Evolutionary conservation across 2,888 invertebrate species (phyloP).

Genomic region (Pherbina coryleti): DNA sequence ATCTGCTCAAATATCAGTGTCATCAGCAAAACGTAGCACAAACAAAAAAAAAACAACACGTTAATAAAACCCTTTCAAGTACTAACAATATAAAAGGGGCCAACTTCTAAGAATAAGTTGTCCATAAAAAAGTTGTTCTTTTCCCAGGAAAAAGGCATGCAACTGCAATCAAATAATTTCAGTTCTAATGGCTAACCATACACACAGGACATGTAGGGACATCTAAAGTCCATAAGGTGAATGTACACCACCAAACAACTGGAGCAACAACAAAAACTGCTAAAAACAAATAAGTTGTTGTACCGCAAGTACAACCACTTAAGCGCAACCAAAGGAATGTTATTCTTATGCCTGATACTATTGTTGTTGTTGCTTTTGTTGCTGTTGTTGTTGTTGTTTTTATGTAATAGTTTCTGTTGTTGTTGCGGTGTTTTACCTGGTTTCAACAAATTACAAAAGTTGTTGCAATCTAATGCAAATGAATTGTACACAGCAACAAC

Average conservation of each 20-base stretch:
- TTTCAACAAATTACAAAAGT: slow-evolving; percentile 29
- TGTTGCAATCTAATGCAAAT: slow-evolving; percentile 31
- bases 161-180: slow-evolving; percentile 14
- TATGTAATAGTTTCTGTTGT: background rate
- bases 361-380: background rate
- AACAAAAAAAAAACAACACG: background rate
- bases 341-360: background rate
- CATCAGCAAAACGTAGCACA: background rate
- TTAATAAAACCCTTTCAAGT: background rate
- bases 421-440: background rate
- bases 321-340: background rate
- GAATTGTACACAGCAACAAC: background rate
- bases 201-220: slow-evolving; percentile 9
- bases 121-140: background rate
- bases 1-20: background rate
- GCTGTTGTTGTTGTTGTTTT: background rate
- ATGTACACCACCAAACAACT: background rate
- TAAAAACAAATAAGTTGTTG: slow-evolving; percentile 4
- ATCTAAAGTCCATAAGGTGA: background rate
- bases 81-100: background rate
- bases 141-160: background rate
- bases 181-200: background rate
- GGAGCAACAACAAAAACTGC: background rate
- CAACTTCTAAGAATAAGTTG: background rate
- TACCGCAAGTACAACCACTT: slow-evolving; percentile 4